Evolutionary conservation across 2,797 vertebrate species (phyloP), one percentile per base, ranked within the genome.

Genomic region (Crocodylus rhombifer): DNA sequence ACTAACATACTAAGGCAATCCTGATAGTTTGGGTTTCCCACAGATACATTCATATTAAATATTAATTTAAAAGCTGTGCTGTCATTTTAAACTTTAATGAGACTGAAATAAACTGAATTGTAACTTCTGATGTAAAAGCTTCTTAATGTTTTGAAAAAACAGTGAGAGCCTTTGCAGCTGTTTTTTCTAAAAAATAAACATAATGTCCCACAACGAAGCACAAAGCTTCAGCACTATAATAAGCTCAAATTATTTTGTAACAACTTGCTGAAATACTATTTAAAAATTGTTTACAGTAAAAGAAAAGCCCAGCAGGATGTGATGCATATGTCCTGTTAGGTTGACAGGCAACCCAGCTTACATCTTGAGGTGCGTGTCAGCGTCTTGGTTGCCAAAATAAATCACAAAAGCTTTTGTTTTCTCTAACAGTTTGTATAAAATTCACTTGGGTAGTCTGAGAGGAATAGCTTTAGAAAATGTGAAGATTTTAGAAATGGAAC

Each of bases 121-220:
- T 86, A 95, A 85, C 82, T 88, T 95, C 94, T 93, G 96, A 80
- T 94, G 82, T 91, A 95, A 94, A 73, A 95, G 64, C 62, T 80
- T 95, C 56, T 94, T 75, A 16, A 51, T 94, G 94, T 89, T 96
- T 84, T 88, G 80, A 94, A 94, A 87, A 96, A 97, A 95, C 64
- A 94, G 80, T 82, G 93, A 96, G 95, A 97, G 82, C 18, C 65
- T 93, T 58, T 92, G 86, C 95, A 97, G 96, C 97, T 98, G 96
- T 89, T 96, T 94, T 95, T 94, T 96, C 86, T 95, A 92, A 84
- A 93, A 95, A 94, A 86, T 86, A 88, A 95, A 90, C 74, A 88
- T 88, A 93, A 65, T 96, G 92, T 81, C 84, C 93, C 0, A 5
- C 81, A 96, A 93, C 84, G 93, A 94, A 96, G 81, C n/a, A 5